These are phyloP conservation scores for Numida meleagris DNA, from an alignment of 2,113 vertebrate genomes.

Conservation along the genomic window DNA sequence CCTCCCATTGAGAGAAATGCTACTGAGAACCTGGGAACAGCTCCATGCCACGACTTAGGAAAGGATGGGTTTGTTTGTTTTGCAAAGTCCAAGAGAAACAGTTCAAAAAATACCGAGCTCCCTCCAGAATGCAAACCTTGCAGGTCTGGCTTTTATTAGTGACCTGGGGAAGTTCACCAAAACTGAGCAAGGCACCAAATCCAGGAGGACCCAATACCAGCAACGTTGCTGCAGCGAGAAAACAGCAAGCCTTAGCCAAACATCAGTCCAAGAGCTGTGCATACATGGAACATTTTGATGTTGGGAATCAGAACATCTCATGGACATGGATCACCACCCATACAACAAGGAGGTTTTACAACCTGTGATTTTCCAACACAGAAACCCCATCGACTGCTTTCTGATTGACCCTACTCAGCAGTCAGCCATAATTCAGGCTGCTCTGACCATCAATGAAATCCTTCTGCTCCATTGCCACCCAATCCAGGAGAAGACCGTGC, in stretches of 20 bases:
- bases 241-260: background rate
- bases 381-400: background rate
- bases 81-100: background rate
- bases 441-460: background rate
- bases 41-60: background rate
- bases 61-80: background rate
- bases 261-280: background rate
- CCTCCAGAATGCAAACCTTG: background rate
- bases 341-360: rapidly evolving
- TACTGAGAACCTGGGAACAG: background rate
- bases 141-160: background rate
- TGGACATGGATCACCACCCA: background rate
- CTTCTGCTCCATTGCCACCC: background rate
- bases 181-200: background rate
- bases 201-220: background rate
- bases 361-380: background rate
- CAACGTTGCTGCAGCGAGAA: background rate
- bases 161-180: background rate
- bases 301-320: background rate
- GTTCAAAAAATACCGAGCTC: background rate
- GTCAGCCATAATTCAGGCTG: background rate
- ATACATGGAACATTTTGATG: rapidly evolving
- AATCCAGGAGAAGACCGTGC: background rate
- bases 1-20: background rate
- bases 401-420: background rate